phyloP scores from a whole-genome alignment of 2,888 invertebrate genomes.

The Nipponacmea schrenckii region DNA sequence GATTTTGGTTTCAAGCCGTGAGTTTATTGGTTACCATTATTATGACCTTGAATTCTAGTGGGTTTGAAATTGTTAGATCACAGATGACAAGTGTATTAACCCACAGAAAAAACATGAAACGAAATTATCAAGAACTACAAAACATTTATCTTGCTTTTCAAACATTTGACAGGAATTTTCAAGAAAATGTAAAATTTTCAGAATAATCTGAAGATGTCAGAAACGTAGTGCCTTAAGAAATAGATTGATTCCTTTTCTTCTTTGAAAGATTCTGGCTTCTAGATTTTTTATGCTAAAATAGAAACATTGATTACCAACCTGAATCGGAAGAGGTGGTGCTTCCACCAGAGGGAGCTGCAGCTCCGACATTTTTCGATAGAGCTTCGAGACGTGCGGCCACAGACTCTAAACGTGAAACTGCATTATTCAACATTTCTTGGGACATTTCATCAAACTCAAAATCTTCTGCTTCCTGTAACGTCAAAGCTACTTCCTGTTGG shows the following conservation, averaged over 20 bases:
- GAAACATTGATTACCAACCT: constrained; percentile 19
- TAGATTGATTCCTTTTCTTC: no score
- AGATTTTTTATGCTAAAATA: no score
- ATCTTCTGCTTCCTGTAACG: constrained; percentile 28
- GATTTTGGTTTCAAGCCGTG: no score
- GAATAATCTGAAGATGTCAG: no score
- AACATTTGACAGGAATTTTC: no score
- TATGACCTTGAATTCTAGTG: no score
- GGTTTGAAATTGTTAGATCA: background rate
- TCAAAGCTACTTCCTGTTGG: constrained; percentile 30
- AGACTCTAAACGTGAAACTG: constrained; percentile 80
- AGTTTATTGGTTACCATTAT: no score
- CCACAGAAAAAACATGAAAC: background rate
- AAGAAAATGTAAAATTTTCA: no score
- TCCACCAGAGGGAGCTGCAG: constrained; percentile 16
- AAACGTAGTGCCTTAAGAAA: no score
- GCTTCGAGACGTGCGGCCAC: constrained; percentile 77
- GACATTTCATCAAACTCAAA: constrained; percentile 42
- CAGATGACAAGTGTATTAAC: constrained; percentile 16
- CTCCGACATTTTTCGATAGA: constrained; percentile 29
- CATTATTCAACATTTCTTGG: constrained; percentile 74
- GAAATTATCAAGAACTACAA: background rate
- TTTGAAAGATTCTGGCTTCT: no score
- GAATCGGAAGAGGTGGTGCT: constrained; percentile 23
- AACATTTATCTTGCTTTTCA: no score